These are phyloP conservation scores for Chrosomus eos DNA, from an alignment of 2,797 vertebrate species.

Conservation along the genomic window DNA sequence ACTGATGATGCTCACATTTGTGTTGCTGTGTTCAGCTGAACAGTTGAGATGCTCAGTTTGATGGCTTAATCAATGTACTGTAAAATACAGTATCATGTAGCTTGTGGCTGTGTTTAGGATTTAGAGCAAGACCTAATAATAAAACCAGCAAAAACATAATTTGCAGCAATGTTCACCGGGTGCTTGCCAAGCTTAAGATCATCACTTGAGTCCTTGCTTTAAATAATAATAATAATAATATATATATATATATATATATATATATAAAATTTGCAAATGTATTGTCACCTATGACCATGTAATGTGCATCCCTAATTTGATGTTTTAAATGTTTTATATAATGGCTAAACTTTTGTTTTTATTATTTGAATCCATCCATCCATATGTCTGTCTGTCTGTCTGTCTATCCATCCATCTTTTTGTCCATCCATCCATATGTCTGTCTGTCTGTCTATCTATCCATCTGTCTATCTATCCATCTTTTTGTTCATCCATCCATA, in stretches of 20 bases:
- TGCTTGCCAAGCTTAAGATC: neutral
- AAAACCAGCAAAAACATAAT: neutral
- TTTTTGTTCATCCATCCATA: too few relatives aligned
- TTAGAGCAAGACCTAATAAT: neutral
- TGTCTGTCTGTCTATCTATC: too few relatives aligned
- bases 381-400: too few relatives aligned
- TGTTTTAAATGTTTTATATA: neutral
- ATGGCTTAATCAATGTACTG: neutral
- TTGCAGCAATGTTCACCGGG: neutral
- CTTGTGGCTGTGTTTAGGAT: neutral
- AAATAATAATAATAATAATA: too few relatives aligned
- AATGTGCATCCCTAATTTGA: neutral
- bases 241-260: too few relatives aligned
- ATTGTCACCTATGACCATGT: neutral
- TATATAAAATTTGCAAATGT: neutral
- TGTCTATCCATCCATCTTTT: too few relatives aligned
- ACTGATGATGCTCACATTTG: slow-evolving; percentile 13
- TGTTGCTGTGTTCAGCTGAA: slow-evolving; percentile 17
- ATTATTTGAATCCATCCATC: neutral
- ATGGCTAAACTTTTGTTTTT: neutral
- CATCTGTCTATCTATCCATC: too few relatives aligned
- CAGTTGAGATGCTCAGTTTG: slow-evolving; percentile 1
- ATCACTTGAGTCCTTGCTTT: neutral
- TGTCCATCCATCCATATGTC: too few relatives aligned
- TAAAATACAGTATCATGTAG: neutral